These are phyloP conservation scores for Pocillopora meandrina DNA, from an alignment of 92 coral and sea anemone genomes.

Conservation along the genomic window DNA sequence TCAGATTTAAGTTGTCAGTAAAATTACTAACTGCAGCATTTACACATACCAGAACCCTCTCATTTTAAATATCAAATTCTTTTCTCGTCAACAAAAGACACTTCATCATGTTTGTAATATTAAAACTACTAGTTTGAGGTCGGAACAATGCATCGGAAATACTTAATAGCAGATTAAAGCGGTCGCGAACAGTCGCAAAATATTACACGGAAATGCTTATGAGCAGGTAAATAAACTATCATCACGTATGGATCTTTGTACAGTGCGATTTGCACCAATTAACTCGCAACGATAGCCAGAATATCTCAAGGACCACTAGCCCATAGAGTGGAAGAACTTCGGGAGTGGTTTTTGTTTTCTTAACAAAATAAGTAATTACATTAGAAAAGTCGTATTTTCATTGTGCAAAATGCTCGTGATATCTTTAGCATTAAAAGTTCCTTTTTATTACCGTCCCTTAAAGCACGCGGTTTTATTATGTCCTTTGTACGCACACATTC, in stretches of 20 bases:
- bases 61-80: slow-evolving; percentile 55
- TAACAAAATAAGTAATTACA: slow-evolving; percentile 55
- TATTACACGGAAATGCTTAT: slow-evolving; percentile 58
- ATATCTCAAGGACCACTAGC: slow-evolving; percentile 16
- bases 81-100: slow-evolving; percentile 71
- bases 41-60: slow-evolving; percentile 29
- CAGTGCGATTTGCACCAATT: slow-evolving; percentile 57
- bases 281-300: slow-evolving; percentile 40
- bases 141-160: slow-evolving; percentile 68
- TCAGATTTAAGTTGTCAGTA: background rate
- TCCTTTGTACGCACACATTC: slow-evolving; percentile 76
- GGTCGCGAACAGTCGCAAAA: slow-evolving; percentile 48
- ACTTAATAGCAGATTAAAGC: slow-evolving; percentile 54
- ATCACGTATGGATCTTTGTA: slow-evolving; percentile 53
- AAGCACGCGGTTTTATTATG: slow-evolving; percentile 81
- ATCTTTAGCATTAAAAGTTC: slow-evolving; percentile 55
- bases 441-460: slow-evolving; percentile 60
- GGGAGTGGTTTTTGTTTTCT: slow-evolving; percentile 10
- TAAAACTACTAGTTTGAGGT: slow-evolving; percentile 54
- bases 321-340: slow-evolving; percentile 4
- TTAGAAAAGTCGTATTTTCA: slow-evolving; percentile 49
- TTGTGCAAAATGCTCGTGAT: slow-evolving; percentile 54
- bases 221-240: slow-evolving; percentile 61
- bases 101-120: slow-evolving; percentile 56
- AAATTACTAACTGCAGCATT: background rate